phyloP scores from a whole-genome alignment of 2,113 vertebrate species.

The Calyptommatus sinebrachiatus region DNA sequence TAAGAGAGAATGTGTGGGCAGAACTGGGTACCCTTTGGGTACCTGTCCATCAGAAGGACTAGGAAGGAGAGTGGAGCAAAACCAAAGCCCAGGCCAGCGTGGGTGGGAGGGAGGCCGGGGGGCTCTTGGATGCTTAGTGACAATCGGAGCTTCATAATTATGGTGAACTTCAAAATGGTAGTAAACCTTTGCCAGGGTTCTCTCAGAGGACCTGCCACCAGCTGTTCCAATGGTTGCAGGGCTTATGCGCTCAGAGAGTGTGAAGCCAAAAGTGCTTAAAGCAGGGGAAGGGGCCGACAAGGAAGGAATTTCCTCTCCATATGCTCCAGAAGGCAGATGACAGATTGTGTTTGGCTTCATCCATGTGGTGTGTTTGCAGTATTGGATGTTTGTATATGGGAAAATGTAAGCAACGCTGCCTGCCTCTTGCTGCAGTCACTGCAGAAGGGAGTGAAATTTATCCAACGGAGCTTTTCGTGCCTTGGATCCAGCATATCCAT shows the following conservation, averaged over 20 bases:
- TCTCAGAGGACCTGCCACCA: not conserved
- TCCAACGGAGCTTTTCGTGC: not conserved
- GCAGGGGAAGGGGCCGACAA: not conserved
- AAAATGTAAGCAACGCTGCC: not conserved
- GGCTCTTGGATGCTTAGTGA: not conserved
- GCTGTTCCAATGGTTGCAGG: not conserved
- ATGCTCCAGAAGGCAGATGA: slow-evolving; percentile 31
- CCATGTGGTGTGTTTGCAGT: slow-evolving; percentile 22
- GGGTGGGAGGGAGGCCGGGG: not conserved
- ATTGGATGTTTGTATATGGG: not conserved
- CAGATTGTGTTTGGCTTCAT: slow-evolving; percentile 36
- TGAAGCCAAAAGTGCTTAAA: slow-evolving; percentile 16
- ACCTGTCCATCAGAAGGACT: not conserved
- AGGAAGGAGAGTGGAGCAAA: too few relatives aligned
- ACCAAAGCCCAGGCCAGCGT: not conserved
- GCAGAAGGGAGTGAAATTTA: not conserved
- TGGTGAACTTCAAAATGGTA: not conserved
- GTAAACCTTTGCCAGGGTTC: not conserved
- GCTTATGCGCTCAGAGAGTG: slow-evolving; percentile 8
- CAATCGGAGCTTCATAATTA: too few relatives aligned
- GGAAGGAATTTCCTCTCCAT: slow-evolving; percentile 13
- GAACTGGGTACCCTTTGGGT: too few relatives aligned
- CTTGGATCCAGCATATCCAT: not conserved
- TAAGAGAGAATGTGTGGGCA: not conserved
- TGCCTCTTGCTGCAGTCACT: not conserved